phyloP scores from a whole-genome alignment of 2,888 invertebrate genomes.

The Drosophila algonquin region DNA sequence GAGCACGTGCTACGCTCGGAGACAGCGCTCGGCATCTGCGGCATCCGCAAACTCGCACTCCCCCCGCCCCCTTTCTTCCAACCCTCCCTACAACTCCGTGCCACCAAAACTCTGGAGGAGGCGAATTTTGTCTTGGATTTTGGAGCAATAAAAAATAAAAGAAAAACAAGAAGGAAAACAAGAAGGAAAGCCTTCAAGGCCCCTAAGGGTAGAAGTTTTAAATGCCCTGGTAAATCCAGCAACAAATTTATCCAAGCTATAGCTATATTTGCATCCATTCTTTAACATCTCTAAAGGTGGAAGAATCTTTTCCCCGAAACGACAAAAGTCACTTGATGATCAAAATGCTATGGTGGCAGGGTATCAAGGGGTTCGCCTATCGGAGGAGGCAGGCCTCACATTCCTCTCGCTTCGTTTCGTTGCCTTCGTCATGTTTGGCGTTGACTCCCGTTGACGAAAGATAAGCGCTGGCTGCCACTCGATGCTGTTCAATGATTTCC shows the following conservation, averaged over 20 bases:
- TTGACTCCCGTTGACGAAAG: conserved; percentile 4
- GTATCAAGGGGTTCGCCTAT: neutral
- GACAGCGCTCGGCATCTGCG: conserved; percentile 34
- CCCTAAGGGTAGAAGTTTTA: neutral
- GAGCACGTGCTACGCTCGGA: conserved; percentile 54
- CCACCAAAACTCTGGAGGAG: neutral
- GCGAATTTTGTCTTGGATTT: conserved; percentile 6
- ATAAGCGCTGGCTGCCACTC: conserved; percentile 32
- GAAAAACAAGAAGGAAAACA: neutral
- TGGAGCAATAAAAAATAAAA: conserved; percentile 11
- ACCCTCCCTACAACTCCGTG: neutral
- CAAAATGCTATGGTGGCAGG: neutral
- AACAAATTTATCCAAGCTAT: neutral
- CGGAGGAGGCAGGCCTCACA: neutral
- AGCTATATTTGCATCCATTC: too few relatives aligned
- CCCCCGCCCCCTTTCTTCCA: neutral
- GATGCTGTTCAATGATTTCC: conserved; percentile 30
- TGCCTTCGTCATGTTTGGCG: neutral
- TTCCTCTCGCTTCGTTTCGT: neutral
- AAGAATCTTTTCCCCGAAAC: too few relatives aligned
- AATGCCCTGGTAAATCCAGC: neutral
- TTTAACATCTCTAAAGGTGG: too few relatives aligned
- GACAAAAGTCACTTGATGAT: too few relatives aligned
- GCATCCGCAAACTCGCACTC: neutral
- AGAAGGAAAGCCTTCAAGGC: neutral